Conservation (phyloP, 2,797 vertebrate genomes). For the Peromyscus attwateri region DNA sequence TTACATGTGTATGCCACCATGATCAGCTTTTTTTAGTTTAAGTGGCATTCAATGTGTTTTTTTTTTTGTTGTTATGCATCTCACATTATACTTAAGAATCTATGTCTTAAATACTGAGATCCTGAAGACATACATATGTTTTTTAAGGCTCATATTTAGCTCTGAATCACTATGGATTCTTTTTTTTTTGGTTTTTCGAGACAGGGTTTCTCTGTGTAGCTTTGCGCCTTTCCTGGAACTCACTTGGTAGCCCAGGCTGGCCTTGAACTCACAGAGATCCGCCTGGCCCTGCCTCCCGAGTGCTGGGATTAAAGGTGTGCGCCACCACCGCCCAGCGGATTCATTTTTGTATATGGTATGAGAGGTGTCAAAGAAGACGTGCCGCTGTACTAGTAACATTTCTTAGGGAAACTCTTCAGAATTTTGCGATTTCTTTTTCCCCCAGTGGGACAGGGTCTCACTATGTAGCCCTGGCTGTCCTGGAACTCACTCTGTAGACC, state of each 20-base stretch:
- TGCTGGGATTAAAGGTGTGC: too few relatives aligned
- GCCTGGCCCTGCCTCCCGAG: too few relatives aligned
- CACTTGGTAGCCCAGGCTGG: too few relatives aligned
- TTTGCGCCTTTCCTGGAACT: too few relatives aligned
- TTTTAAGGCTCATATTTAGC: not conserved
- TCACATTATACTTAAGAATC: not conserved
- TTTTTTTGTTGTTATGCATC: not conserved
- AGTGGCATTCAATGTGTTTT: not conserved
- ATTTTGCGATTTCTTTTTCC: not conserved
- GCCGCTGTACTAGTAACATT: not conserved
- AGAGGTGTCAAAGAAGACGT: not conserved
- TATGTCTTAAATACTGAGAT: conserved; percentile 13
- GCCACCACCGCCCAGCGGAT: too few relatives aligned
- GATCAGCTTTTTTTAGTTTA: not conserved
- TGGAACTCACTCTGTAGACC: too few relatives aligned
- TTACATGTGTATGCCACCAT: too few relatives aligned
- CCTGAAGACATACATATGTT: not conserved
- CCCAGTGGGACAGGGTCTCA: not conserved
- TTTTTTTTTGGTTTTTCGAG: too few relatives aligned
- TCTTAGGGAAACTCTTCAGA: not conserved
- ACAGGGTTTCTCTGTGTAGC: too few relatives aligned
- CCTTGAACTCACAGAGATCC: too few relatives aligned
- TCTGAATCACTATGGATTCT: not conserved
- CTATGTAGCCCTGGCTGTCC: not conserved
- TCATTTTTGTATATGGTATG: not conserved